These are phyloP conservation scores for Acanthopagrus latus DNA, from an alignment of 2,797 vertebrate species.

Conservation along the genomic window DNA sequence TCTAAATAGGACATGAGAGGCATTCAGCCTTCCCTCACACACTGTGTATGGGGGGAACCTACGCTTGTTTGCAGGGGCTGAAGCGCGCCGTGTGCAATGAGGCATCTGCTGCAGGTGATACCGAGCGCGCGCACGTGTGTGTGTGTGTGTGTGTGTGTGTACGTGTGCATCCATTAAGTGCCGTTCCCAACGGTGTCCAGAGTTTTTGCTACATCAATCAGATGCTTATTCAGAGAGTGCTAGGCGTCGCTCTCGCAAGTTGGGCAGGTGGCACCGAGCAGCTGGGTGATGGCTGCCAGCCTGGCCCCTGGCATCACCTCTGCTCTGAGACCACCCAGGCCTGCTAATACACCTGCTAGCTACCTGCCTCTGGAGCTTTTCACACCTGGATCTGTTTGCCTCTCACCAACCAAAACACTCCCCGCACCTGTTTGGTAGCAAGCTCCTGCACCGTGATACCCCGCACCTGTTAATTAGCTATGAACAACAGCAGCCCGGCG, in stretches of 20 bases:
- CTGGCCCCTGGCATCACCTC: constrained; percentile 72
- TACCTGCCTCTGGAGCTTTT: constrained; percentile 64
- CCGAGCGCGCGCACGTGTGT: constrained; percentile 8
- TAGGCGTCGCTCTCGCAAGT: constrained; percentile 42
- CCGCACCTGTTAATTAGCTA: constrained; percentile 56
- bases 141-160: constrained; percentile 19
- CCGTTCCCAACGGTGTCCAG: constrained; percentile 46
- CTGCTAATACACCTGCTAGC: constrained; percentile 71
- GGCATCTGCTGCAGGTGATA: constrained; percentile 73
- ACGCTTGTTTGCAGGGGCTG: constrained; percentile 61
- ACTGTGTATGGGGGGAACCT: constrained; percentile 33
- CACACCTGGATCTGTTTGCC: constrained; percentile 67
- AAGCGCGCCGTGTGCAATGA: constrained; percentile 57
- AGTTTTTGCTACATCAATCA: constrained; percentile 75
- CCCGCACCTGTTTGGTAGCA: constrained; percentile 61
- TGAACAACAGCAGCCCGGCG: constrained; percentile 31
- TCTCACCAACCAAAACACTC: constrained; percentile 46
- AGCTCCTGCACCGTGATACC: constrained; percentile 17
- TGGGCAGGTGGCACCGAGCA: constrained; percentile 73
- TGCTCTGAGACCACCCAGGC: constrained; percentile 63
- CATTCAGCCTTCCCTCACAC: constrained; percentile 64
- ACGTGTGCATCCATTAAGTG: constrained; percentile 44
- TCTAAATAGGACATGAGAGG: constrained; percentile 80
- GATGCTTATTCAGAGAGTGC: constrained; percentile 69
- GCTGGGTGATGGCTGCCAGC: constrained; percentile 71